Percentiles rank a stretch among this genome's conserved stretches.
phyloP scores from a whole-genome alignment of 2,113 vertebrate species.

The Rhabdomys dilectus region DNA sequence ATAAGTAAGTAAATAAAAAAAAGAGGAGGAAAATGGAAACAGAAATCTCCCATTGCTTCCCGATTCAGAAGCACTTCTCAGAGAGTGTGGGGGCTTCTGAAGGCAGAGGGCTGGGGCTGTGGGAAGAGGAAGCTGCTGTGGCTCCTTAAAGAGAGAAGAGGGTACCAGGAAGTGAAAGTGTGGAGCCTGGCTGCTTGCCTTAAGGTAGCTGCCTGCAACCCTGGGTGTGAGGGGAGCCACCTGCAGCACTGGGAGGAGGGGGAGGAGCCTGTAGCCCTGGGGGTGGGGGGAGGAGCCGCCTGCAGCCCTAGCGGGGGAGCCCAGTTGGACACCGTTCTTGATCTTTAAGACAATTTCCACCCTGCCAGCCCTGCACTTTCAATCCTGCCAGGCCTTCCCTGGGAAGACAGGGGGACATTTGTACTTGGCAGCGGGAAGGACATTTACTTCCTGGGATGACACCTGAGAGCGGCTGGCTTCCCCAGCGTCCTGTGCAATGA shows the following conservation, averaged over 20 bases:
- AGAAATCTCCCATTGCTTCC: background rate
- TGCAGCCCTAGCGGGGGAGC: background rate
- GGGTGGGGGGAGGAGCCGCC: background rate
- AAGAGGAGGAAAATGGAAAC: fast-evolving
- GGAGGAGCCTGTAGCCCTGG: fast-evolving
- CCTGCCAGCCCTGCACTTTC: background rate
- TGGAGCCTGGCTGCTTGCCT: background rate
- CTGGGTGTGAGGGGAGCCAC: too few species aligned
- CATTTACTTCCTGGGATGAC: background rate
- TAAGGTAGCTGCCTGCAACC: background rate
- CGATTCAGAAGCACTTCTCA: background rate
- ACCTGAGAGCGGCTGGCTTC: fast-evolving
- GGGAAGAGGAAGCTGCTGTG: background rate
- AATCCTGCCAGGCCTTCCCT: background rate
- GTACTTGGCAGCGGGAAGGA: background rate
- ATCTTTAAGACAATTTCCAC: background rate
- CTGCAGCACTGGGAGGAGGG: background rate
- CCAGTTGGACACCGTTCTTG: background rate
- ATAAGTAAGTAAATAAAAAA: too few species aligned
- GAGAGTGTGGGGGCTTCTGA: background rate
- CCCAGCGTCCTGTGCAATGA: background rate
- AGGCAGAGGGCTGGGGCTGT: fast-evolving
- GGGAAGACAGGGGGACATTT: background rate
- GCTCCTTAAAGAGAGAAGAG: background rate
- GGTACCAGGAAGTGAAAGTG: fast-evolving